A percentile compares a stretch with the other conserved stretches of the same genome.
Conservation (phyloP, 2,797 vertebrate species). For the Pteropus rufus region DNA sequence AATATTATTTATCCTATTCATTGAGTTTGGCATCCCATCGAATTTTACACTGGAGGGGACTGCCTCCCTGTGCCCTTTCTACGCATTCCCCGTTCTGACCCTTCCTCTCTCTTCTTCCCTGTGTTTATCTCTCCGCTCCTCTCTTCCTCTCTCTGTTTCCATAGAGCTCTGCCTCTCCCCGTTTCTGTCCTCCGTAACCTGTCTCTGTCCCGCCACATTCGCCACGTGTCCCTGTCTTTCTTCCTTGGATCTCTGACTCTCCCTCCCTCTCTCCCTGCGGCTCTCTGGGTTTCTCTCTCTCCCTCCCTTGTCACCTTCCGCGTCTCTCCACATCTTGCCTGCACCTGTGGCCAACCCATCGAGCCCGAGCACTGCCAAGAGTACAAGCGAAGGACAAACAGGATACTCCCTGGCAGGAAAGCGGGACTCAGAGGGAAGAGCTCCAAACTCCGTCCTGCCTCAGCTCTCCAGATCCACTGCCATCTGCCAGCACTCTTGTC, state of each 20-base stretch:
- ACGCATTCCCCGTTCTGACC: background rate
- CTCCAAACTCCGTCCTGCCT: conserved; percentile 39
- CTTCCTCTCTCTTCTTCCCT: no score
- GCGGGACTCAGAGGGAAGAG: background rate
- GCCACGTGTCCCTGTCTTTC: background rate
- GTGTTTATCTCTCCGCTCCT: no score
- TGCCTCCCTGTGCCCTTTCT: background rate
- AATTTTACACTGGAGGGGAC: background rate
- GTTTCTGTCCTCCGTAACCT: background rate
- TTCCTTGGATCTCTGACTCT: background rate
- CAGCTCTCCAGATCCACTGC: conserved; percentile 55
- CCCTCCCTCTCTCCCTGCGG: background rate
- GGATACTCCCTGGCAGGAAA: background rate
- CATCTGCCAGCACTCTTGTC: conserved; percentile 73
- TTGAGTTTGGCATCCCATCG: background rate
- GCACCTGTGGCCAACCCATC: conserved; percentile 3
- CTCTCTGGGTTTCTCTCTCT: background rate
- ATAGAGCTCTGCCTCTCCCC: background rate
- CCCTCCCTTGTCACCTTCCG: background rate
- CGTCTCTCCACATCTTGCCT: background rate
- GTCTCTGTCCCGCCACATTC: background rate
- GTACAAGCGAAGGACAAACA: background rate
- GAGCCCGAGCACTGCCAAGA: background rate
- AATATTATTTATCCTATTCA: background rate
- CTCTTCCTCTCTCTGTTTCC: background rate